These are phyloP conservation scores for Eira barbara DNA, from an alignment of 2,113 vertebrate species.

Conservation along the genomic window DNA sequence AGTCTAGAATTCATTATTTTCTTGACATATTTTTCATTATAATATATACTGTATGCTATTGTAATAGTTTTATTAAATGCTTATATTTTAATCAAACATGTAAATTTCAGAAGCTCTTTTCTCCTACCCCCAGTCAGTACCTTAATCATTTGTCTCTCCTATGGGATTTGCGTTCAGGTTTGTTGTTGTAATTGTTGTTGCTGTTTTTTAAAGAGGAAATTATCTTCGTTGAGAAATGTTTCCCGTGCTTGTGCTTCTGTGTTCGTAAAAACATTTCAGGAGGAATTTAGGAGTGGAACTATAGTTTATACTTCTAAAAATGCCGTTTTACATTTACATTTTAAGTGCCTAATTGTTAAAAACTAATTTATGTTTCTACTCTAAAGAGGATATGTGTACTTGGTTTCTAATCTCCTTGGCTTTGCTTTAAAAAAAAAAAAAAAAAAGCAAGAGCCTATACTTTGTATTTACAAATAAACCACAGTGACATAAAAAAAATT, in stretches of 20 bases:
- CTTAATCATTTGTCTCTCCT: neutral
- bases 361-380: conserved; percentile 65
- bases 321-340: conserved; percentile 54
- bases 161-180: conserved; percentile 25
- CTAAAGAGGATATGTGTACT: conserved; percentile 21
- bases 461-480: conserved; percentile 74
- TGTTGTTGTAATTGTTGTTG: neutral
- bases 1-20: conserved; percentile 66
- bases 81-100: conserved; percentile 62
- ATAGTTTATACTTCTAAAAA: conserved; percentile 54
- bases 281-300: conserved; percentile 20
- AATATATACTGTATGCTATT: conserved; percentile 54
- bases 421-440: conserved; percentile 53
- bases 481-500: conserved; percentile 11
- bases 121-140: neutral
- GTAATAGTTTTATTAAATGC: conserved; percentile 67
- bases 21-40: conserved; percentile 52
- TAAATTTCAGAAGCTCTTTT: conserved; percentile 22
- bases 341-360: conserved; percentile 68
- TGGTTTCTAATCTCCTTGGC: conserved; percentile 64
- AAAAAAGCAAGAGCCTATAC: conserved; percentile 32
- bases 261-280: conserved; percentile 58
- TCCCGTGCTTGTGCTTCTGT: conserved; percentile 34
- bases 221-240: conserved; percentile 38
- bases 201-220: neutral